Percentiles rank a stretch among this genome's conserved stretches.
phyloP scores from a whole-genome alignment of 2,888 invertebrate species.

The Enoplolaimus lenunculus region DNA sequence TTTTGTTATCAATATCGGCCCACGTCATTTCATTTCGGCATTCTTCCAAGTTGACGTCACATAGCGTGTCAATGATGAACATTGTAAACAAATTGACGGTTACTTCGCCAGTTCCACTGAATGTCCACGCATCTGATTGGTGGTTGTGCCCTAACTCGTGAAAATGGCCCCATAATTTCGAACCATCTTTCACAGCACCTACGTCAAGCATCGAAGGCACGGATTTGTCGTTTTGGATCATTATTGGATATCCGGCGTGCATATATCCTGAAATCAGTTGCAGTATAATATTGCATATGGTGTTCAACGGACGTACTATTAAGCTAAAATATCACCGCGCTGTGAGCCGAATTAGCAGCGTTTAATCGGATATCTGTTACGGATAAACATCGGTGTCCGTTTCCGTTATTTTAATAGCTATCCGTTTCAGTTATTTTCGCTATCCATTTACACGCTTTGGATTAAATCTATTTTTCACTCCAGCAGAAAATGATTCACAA shows the following conservation, averaged over 20 bases:
- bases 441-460: no score
- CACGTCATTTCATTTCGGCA: not conserved
- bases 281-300: no score
- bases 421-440: no score
- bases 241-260: not conserved
- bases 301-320: no score
- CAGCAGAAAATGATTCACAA: no score
- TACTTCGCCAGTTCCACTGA: not conserved
- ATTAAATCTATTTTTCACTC: no score
- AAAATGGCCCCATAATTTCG: not conserved
- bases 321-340: no score
- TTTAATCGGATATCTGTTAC: no score
- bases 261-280: not conserved
- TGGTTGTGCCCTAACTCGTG: not conserved
- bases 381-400: no score
- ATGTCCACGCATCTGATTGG: not conserved
- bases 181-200: not conserved
- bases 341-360: no score
- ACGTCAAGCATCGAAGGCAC: not conserved
- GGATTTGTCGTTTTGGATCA: not conserved
- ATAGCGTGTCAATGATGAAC: not conserved
- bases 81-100: not conserved
- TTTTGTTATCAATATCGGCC: not conserved
- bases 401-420: no score
- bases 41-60: not conserved